Evolutionary conservation across 2,888 invertebrate genomes (phyloP).

Genomic region (Napeogenes inachia): DNA sequence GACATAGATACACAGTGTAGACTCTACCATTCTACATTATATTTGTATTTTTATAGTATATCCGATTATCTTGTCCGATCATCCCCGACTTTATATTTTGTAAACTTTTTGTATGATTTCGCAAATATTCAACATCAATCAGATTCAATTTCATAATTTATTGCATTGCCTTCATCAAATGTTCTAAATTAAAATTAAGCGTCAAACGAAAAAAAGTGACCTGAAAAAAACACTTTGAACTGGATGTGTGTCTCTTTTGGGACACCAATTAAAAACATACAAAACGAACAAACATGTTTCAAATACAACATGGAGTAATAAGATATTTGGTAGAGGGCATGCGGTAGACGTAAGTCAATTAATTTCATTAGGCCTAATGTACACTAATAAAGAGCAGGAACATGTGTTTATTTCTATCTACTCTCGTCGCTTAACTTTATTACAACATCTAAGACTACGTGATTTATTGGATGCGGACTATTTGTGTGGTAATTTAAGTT

Average conservation of each 20-base stretch:
- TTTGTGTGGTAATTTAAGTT: conserved; percentile 20
- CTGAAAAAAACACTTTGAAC: too few relatives aligned
- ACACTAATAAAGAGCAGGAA: conserved; percentile 44
- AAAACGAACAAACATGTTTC: conserved; percentile 17
- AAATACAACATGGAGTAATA: conserved; percentile 40
- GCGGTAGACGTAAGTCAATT: conserved; percentile 52
- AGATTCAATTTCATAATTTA: too few relatives aligned
- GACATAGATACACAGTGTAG: too few relatives aligned
- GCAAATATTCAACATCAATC: too few relatives aligned
- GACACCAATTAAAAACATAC: not conserved
- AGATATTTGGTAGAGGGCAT: conserved; percentile 52
- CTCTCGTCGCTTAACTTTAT: conserved; percentile 49
- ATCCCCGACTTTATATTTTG: too few relatives aligned
- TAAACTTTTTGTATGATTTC: too few relatives aligned
- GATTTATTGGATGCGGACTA: conserved; percentile 36
- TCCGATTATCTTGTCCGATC: too few relatives aligned
- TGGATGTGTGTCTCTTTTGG: not conserved
- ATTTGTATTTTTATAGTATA: too few relatives aligned
- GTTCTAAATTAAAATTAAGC: too few relatives aligned
- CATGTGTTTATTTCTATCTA: conserved; percentile 52
- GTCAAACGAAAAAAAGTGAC: too few relatives aligned
- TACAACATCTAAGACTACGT: conserved; percentile 38
- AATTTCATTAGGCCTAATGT: conserved; percentile 60
- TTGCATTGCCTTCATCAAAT: too few relatives aligned
- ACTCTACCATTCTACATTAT: too few relatives aligned